A percentile compares a stretch with the other conserved stretches of the same genome.
Conservation (phyloP, 2,113 vertebrate genomes). For the Tragelaphus imberbis region DNA sequence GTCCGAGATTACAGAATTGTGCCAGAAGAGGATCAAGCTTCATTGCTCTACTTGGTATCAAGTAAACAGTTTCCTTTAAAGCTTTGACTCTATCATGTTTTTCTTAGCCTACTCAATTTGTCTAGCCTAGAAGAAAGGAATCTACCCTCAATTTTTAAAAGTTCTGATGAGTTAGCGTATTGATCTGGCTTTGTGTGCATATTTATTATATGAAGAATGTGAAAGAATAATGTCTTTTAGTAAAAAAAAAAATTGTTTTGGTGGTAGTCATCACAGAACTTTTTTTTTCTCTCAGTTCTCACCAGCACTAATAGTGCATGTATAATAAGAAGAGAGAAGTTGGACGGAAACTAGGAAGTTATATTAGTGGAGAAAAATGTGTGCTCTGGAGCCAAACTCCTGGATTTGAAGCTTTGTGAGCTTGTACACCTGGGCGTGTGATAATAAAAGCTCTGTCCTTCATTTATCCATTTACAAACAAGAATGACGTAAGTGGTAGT, state of each 20-base stretch:
- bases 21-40: not conserved
- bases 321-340: slow-evolving; percentile 1
- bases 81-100: not conserved
- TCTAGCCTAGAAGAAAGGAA: not conserved
- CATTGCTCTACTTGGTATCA: not conserved
- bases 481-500: not conserved
- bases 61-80: not conserved
- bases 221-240: not conserved
- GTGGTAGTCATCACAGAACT: not conserved
- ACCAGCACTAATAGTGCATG: not conserved
- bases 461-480: not conserved
- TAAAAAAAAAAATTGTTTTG: not conserved
- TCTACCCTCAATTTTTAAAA: not conserved
- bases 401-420: not conserved
- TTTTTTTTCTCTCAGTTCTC: not conserved
- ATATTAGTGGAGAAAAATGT: not conserved
- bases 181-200: not conserved
- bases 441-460: not conserved
- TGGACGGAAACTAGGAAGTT: not conserved
- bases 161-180: not conserved
- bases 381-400: not conserved
- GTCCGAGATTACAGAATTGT: not conserved
- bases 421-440: not conserved
- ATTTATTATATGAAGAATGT: not conserved
- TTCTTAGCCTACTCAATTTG: not conserved